These are phyloP conservation scores for Bombus difficillimus DNA, from an alignment of 1,140 invertebrate species.

Conservation along the genomic window DNA sequence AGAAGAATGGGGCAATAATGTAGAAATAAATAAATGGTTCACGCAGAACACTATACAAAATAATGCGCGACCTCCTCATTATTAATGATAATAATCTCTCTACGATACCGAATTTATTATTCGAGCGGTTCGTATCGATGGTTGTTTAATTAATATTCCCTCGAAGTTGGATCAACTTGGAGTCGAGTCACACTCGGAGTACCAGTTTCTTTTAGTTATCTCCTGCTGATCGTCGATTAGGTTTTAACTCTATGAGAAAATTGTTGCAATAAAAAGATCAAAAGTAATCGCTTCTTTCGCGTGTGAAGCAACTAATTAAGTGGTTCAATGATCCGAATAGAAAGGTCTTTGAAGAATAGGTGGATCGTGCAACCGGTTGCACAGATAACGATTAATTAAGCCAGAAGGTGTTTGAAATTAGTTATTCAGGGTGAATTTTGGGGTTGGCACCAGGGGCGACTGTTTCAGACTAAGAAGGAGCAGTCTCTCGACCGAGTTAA, in stretches of 20 bases:
- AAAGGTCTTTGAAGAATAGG: neutral
- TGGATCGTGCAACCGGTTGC: no score
- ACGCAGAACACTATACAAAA: neutral
- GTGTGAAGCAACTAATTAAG: neutral
- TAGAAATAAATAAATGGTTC: neutral
- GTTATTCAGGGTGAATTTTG: conserved; percentile 1
- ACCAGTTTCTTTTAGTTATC: conserved; percentile 25
- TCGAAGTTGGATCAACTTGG: neutral
- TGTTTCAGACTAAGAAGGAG: neutral
- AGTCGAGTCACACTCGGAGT: neutral
- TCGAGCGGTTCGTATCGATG: neutral
- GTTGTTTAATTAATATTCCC: conserved; percentile 23
- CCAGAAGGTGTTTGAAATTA: conserved; percentile 8
- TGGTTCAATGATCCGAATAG: neutral
- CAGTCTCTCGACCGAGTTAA: conserved; percentile 26
- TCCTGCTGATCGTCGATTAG: neutral
- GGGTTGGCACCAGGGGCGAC: neutral
- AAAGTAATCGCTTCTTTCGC: neutral
- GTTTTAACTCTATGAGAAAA: neutral
- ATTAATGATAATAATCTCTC: conserved; percentile 14
- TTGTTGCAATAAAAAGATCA: no score
- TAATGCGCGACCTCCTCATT: conserved; percentile 4
- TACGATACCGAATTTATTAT: conserved; percentile 26
- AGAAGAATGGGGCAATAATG: no score
- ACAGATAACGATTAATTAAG: conserved; percentile 19